A percentile compares a stretch with the other conserved stretches of the same genome.
Conservation (phyloP, 2,797 vertebrate genomes). For the Sebastes itinus region DNA sequence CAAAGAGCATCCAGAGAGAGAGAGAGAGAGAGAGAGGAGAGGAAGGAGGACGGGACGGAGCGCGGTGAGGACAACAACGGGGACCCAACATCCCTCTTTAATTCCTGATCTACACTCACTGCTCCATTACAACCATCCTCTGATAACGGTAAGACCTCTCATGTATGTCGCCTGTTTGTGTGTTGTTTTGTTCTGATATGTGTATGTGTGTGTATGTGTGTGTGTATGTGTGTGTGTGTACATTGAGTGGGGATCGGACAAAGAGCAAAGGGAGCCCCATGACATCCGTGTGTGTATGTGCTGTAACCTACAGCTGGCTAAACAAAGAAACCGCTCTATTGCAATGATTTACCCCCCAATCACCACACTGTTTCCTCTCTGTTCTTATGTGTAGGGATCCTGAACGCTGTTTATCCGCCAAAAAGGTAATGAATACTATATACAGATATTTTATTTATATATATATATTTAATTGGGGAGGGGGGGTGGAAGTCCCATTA, state of each 20-base stretch:
- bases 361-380: constrained; percentile 45
- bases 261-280: constrained; percentile 80
- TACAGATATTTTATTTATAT: constrained; percentile 25
- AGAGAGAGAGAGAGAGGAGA: constrained; percentile 56
- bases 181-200: constrained; percentile 46
- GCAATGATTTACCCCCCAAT: constrained; percentile 57
- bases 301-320: constrained; percentile 82
- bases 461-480: constrained; percentile 30
- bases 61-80: constrained; percentile 61
- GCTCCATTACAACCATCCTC: neutral
- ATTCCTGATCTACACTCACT: constrained; percentile 10
- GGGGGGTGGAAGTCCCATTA: constrained; percentile 29
- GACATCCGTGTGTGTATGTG: constrained; percentile 76
- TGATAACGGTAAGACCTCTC: constrained; percentile 47
- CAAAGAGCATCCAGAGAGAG: constrained; percentile 76
- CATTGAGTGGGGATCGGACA: constrained; percentile 78
- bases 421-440: constrained; percentile 46
- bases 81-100: constrained; percentile 47
- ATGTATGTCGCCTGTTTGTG: neutral
- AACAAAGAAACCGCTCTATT: constrained; percentile 83
- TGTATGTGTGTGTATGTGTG: neutral
- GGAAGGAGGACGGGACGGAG: constrained; percentile 66
- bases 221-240: constrained; percentile 62
- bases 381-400: constrained; percentile 44
- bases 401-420: constrained; percentile 30